These are phyloP conservation scores for Mionectes macconnelli DNA, from an alignment of 2,113 vertebrate genomes.

Conservation along the genomic window DNA sequence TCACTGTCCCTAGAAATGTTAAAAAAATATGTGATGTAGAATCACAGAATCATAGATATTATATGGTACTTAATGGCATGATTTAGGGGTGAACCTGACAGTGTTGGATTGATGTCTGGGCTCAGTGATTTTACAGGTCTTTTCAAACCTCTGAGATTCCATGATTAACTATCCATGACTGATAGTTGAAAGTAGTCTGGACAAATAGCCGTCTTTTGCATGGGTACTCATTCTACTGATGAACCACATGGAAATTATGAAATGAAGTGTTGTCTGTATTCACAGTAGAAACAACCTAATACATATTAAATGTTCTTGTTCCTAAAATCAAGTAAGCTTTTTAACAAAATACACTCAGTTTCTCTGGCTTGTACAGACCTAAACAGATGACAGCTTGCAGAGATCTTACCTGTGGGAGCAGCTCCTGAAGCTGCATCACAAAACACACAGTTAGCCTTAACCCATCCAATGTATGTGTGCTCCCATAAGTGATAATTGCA, in stretches of 20 bases:
- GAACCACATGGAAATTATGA: neutral
- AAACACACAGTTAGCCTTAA: neutral
- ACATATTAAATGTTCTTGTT: neutral
- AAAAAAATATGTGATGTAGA: neutral
- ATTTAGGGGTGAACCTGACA: neutral
- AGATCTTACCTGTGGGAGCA: neutral
- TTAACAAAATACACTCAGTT: neutral
- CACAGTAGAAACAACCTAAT: neutral
- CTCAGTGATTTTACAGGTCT: fast-evolving
- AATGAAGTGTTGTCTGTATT: neutral
- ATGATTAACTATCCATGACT: neutral
- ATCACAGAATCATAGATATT: fast-evolving
- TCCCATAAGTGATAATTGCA: neutral
- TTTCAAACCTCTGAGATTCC: neutral
- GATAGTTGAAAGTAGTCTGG: neutral
- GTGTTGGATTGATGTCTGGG: neutral
- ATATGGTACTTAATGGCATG: too few relatives aligned
- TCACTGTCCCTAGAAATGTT: too few relatives aligned
- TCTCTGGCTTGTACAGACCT: neutral
- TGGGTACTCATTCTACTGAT: neutral
- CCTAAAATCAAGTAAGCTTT: neutral
- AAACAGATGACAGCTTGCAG: neutral
- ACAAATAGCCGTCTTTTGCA: neutral
- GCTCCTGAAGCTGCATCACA: neutral
- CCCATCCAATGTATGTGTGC: fast-evolving